Conservation (phyloP, 1,140 invertebrate genomes). For the Drosophila kikkawai region DNA sequence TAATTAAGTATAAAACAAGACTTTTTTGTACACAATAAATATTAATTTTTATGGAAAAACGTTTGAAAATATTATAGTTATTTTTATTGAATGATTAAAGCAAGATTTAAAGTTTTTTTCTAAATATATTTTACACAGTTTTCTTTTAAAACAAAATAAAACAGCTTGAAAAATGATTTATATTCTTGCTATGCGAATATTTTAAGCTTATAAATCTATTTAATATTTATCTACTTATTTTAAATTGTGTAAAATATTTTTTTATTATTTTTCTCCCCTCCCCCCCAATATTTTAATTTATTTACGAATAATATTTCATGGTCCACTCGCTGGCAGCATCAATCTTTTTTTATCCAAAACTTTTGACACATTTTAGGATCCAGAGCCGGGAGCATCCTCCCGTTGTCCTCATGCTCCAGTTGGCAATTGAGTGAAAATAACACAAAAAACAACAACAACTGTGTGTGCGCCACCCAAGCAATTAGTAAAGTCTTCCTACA, state of each 20-base stretch:
- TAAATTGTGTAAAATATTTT: not conserved
- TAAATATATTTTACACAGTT: too few species aligned
- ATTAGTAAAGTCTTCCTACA: conserved; percentile 74
- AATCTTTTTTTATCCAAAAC: conserved; percentile 49
- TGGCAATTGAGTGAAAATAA: conserved; percentile 65
- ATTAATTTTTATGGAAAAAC: too few species aligned
- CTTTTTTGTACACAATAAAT: too few species aligned
- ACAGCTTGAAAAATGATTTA: too few species aligned
- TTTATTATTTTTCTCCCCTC: not conserved
- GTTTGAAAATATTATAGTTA: too few species aligned
- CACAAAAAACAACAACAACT: conserved; percentile 15
- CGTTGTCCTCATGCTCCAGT: conserved; percentile 65
- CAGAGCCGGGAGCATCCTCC: conserved; percentile 6
- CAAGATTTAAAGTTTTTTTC: too few species aligned
- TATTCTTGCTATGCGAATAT: too few species aligned
- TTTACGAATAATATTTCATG: conserved; percentile 5
- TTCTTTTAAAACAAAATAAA: too few species aligned
- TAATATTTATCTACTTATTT: not conserved
- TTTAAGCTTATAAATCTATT: too few species aligned
- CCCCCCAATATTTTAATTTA: not conserved
- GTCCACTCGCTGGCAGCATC: conserved; percentile 17
- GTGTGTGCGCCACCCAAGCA: conserved; percentile 70
- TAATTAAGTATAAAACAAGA: too few species aligned
- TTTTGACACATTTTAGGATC: conserved; percentile 74
- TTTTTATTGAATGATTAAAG: too few species aligned